These are phyloP conservation scores for Cottoperca gobio DNA, from an alignment of 2,797 vertebrate genomes.

Conservation along the genomic window DNA sequence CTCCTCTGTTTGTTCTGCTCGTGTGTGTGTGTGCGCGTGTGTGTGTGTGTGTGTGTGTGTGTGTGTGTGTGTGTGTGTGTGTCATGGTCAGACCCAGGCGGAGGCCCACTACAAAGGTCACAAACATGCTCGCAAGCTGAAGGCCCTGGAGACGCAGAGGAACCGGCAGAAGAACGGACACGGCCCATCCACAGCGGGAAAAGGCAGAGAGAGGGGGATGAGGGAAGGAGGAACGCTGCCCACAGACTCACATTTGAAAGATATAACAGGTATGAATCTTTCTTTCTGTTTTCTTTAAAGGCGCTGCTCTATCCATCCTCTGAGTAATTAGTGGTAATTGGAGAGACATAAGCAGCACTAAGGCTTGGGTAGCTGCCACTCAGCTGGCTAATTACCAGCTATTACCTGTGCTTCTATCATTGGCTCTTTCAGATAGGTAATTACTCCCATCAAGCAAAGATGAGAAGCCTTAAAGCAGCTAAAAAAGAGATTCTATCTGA, in stretches of 20 bases:
- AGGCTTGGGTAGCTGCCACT: slow-evolving; percentile 73
- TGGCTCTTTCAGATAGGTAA: slow-evolving; percentile 69
- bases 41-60: slow-evolving; percentile 28
- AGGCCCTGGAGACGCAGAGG: slow-evolving; percentile 91
- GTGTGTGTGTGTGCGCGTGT: slow-evolving; percentile 18
- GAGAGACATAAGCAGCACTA: slow-evolving; percentile 53
- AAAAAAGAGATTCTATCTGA: slow-evolving; percentile 34
- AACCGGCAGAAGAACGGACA: slow-evolving; percentile 70
- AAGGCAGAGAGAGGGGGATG: slow-evolving; percentile 48
- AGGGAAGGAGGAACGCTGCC: slow-evolving; percentile 41
- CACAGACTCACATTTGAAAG: slow-evolving; percentile 53
- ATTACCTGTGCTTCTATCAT: slow-evolving; percentile 77
- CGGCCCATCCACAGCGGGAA: slow-evolving; percentile 30
- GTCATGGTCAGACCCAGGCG: slow-evolving; percentile 90
- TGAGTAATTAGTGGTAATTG: slow-evolving; percentile 70
- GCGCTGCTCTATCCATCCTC: slow-evolving; percentile 22
- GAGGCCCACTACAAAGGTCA: slow-evolving; percentile 98
- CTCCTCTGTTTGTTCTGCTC: slow-evolving; percentile 24
- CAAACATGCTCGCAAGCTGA: slow-evolving; percentile 94
- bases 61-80: slow-evolving; percentile 36
- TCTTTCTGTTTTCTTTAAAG: slow-evolving; percentile 37
- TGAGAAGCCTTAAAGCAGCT: slow-evolving; percentile 46
- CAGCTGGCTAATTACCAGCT: slow-evolving; percentile 71
- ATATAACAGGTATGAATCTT: slow-evolving; percentile 70
- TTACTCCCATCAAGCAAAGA: slow-evolving; percentile 69